These are phyloP conservation scores for Maniola jurtina DNA, from an alignment of 1,140 invertebrate species.

Conservation along the genomic window DNA sequence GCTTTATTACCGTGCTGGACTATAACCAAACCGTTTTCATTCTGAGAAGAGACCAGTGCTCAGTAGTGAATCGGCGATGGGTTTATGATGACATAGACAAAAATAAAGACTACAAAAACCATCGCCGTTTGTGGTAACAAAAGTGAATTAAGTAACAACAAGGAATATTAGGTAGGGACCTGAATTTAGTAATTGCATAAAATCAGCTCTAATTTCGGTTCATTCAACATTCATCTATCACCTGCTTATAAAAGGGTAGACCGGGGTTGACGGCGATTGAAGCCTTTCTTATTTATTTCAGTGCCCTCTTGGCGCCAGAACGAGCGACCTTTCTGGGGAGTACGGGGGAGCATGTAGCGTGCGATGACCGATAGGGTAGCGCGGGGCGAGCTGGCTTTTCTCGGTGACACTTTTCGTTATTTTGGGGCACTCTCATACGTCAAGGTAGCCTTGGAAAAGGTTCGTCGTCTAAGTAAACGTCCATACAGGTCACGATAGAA, in stretches of 20 bases:
- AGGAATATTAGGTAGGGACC: background rate
- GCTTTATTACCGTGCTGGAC: no score
- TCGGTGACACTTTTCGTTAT: constrained; percentile 33
- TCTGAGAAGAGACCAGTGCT: no score
- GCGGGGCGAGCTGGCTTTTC: constrained; percentile 37
- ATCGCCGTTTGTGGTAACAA: no score
- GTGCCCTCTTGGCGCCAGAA: constrained; percentile 53
- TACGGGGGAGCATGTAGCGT: constrained; percentile 37
- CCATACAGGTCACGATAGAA: background rate
- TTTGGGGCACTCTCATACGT: constrained; percentile 19
- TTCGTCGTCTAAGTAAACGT: background rate
- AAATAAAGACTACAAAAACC: no score
- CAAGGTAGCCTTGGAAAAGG: background rate
- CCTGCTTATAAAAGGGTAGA: constrained; percentile 68
- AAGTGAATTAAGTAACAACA: no score
- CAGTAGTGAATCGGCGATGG: no score
- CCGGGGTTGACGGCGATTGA: constrained; percentile 63
- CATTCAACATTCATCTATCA: constrained; percentile 64
- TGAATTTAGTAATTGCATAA: background rate
- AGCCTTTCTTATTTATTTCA: constrained; percentile 68
- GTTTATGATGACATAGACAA: no score
- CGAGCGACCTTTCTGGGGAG: constrained; percentile 59
- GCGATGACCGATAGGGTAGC: constrained; percentile 63
- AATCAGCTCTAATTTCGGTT: constrained; percentile 18
- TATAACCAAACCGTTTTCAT: no score